Percentiles rank a stretch among this genome's conserved stretches.
Evolutionary conservation across 1,140 invertebrate species (phyloP).

Genomic region (Platorchestia sp.): DNA sequence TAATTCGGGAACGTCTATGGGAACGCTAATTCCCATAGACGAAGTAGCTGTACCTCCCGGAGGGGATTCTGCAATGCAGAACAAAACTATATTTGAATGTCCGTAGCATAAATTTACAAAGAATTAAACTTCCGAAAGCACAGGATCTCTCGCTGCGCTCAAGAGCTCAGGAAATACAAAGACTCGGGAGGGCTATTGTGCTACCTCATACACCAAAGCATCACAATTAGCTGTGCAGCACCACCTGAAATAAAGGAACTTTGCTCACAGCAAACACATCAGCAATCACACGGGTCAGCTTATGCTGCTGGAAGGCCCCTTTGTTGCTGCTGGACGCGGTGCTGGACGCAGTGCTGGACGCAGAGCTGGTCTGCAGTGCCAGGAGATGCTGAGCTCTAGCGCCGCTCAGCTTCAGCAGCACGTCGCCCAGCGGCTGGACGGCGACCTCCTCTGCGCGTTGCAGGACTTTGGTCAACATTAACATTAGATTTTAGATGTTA

Average conservation of each 20-base stretch:
- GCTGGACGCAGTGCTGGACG: neutral
- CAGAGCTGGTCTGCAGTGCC: neutral
- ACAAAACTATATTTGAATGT: no score
- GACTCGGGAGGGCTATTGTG: neutral
- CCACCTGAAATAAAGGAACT: neutral
- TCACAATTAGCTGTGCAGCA: neutral
- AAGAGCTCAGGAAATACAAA: no score
- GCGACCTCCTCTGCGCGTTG: neutral
- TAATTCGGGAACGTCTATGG: no score
- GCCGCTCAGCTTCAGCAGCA: slow-evolving; percentile 5
- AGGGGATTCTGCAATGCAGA: no score
- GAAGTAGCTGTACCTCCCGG: no score
- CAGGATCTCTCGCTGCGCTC: no score
- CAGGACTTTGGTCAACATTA: neutral
- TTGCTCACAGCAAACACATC: slow-evolving; percentile 21
- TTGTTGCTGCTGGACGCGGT: neutral
- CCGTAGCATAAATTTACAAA: no score
- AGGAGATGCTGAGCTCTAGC: neutral
- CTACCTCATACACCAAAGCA: neutral
- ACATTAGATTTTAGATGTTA: no score
- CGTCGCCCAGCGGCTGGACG: neutral
- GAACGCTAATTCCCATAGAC: no score
- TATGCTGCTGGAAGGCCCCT: neutral
- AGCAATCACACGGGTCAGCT: neutral
- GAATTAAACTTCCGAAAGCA: no score